Percentiles rank a stretch among this genome's conserved stretches.
These are phyloP conservation scores for Aldrovandia affinis DNA, from an alignment of 2,797 vertebrate species.

Conservation along the genomic window DNA sequence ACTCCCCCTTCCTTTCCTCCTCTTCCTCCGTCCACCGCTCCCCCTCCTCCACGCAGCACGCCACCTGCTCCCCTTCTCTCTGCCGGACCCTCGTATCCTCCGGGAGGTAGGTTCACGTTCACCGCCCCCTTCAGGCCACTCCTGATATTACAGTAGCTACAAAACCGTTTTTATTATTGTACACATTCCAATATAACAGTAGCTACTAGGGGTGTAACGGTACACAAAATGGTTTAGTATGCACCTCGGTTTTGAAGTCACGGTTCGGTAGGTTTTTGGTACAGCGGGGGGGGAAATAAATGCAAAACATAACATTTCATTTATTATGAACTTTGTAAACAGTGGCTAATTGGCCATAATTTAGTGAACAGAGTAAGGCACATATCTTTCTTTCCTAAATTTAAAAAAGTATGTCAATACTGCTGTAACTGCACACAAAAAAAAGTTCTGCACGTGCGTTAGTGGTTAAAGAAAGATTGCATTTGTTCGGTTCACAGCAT, in stretches of 20 bases:
- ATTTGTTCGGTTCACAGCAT: no score
- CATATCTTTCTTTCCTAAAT: no score
- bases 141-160: not conserved
- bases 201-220: conserved; percentile 15
- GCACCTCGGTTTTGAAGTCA: no score
- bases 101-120: conserved; percentile 44
- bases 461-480: no score
- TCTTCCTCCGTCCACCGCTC: not conserved
- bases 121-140: not conserved
- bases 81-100: conserved; percentile 6
- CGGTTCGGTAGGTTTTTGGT: conserved; percentile 43
- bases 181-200: not conserved
- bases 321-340: no score
- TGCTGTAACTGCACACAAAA: no score
- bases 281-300: no score
- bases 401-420: no score
- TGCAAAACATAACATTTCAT: no score
- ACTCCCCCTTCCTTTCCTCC: not conserved
- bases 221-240: conserved; percentile 26
- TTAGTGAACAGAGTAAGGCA: no score
- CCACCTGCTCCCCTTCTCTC: not conserved
- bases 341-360: no score
- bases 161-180: not conserved
- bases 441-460: no score
- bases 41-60: not conserved